These are phyloP conservation scores for Harpalus rubripes DNA, from an alignment of 2,888 invertebrate species.

Conservation along the genomic window DNA sequence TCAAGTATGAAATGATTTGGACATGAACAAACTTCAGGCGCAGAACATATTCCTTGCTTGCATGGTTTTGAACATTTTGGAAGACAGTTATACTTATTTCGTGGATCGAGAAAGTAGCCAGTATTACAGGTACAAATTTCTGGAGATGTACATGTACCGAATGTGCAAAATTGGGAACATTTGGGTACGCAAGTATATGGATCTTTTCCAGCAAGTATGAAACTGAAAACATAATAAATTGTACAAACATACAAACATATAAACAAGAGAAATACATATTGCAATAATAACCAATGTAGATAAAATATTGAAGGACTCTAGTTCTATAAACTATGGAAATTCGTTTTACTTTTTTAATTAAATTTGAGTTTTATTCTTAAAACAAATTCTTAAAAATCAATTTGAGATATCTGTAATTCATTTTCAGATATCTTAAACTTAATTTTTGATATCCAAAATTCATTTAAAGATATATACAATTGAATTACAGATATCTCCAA, in stretches of 20 bases:
- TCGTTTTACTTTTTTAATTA: no score
- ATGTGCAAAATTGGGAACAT: conserved; percentile 82
- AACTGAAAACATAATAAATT: neutral
- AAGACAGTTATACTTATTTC: conserved; percentile 79
- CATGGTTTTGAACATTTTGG: conserved; percentile 84
- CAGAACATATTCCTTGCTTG: conserved; percentile 84
- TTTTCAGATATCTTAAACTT: no score
- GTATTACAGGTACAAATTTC: conserved; percentile 83
- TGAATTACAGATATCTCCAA: no score
- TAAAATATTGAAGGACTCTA: no score
- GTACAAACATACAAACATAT: neutral
- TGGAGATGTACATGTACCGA: conserved; percentile 83
- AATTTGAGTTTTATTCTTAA: no score
- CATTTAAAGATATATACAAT: no score
- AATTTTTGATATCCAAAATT: no score
- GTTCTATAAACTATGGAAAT: no score
- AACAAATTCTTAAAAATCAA: no score
- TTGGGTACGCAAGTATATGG: conserved; percentile 75
- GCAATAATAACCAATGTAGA: no score
- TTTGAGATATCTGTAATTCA: no score
- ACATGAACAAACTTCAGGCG: conserved; percentile 83
- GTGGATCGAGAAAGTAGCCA: conserved; percentile 83
- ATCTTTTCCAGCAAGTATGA: conserved; percentile 11
- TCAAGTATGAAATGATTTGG: conserved; percentile 82
- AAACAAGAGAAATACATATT: neutral